Evolutionary conservation across 2,797 vertebrate species (phyloP).

Genomic region (Monodelphis domestica): DNA sequence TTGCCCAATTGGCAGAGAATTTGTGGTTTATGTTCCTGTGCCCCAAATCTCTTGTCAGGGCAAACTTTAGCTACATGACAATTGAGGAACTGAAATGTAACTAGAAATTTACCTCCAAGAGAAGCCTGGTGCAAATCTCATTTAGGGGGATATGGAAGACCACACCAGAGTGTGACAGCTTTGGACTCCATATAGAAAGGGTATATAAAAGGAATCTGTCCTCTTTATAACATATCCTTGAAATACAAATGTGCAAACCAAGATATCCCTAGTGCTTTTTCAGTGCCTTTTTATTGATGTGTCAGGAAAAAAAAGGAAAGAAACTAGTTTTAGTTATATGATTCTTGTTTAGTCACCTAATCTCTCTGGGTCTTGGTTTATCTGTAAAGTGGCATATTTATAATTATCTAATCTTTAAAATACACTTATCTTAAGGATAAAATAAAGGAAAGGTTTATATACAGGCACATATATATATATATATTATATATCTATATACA

Average conservation of each 20-base stretch:
- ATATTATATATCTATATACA: too few relatives aligned
- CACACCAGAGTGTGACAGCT: constrained; percentile 54
- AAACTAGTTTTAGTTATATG: background rate
- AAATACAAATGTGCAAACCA: background rate
- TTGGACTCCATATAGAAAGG: constrained; percentile 3
- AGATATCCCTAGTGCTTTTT: background rate
- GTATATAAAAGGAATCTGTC: background rate
- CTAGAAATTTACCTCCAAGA: constrained; percentile 60
- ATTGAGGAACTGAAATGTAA: constrained; percentile 34
- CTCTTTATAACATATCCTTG: too few relatives aligned
- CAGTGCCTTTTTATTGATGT: background rate
- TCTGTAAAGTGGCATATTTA: background rate
- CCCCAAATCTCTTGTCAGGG: constrained; percentile 32
- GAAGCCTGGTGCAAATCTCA: constrained; percentile 17
- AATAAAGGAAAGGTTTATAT: background rate
- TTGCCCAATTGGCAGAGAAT: constrained; percentile 70
- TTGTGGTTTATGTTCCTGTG: constrained; percentile 29
- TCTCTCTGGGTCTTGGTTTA: background rate
- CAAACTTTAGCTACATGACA: constrained; percentile 23
- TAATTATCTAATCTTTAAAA: background rate
- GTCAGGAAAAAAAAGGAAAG: background rate
- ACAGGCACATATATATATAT: too few relatives aligned
- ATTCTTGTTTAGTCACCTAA: background rate
- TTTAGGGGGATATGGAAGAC: constrained; percentile 50
- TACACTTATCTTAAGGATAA: background rate